Evolutionary conservation across 2,113 vertebrate genomes (phyloP).

Genomic region (Ornithorhynchus anatinus): DNA sequence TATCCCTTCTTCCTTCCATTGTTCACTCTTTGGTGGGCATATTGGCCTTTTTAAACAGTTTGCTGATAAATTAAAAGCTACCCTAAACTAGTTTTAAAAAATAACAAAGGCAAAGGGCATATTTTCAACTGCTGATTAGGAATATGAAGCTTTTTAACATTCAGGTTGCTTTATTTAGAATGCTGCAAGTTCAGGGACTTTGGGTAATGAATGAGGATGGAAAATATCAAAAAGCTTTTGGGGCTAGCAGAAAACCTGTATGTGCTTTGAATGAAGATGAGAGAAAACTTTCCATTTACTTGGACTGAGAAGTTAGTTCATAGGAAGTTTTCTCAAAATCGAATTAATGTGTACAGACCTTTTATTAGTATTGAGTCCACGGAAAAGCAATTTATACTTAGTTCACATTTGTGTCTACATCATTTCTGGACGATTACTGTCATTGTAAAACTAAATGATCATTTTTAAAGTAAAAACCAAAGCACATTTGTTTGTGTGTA

Average conservation of each 20-base stretch:
- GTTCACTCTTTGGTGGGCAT: neutral
- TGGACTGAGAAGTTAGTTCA: neutral
- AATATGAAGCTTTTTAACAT: neutral
- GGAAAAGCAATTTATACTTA: too few species aligned
- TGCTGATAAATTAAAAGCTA: neutral
- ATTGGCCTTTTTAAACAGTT: neutral
- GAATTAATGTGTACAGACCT: too few species aligned
- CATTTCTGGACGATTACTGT: too few species aligned
- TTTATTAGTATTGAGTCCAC: too few species aligned
- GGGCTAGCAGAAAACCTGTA: neutral
- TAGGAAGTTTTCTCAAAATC: too few species aligned
- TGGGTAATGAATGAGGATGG: conserved; percentile 21
- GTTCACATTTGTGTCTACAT: too few species aligned
- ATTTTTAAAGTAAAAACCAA: too few species aligned
- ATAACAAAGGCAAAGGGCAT: neutral
- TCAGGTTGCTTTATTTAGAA: neutral
- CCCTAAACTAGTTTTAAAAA: neutral
- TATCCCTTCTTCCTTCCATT: neutral
- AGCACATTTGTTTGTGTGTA: too few species aligned
- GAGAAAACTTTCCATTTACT: neutral
- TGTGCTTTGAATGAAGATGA: neutral
- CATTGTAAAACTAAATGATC: too few species aligned
- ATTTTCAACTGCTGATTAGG: neutral
- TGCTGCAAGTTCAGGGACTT: neutral
- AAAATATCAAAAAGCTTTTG: neutral